Evolutionary conservation across 2,888 invertebrate species (phyloP), one percentile per base, ranked within the genome.

Genomic region (Oscheius myriophilus): DNA sequence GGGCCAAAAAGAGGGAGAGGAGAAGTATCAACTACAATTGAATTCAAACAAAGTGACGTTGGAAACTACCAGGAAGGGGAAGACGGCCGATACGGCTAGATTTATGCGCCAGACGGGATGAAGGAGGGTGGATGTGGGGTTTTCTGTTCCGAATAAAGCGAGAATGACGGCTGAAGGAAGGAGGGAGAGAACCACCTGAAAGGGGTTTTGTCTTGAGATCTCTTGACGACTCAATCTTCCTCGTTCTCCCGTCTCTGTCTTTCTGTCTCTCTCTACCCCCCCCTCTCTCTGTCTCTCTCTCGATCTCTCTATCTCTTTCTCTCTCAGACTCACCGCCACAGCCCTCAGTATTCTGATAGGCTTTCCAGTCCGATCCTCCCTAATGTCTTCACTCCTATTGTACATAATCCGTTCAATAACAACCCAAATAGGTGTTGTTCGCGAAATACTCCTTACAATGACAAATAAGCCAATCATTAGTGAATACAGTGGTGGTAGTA

Each of bases 321-420:
- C 33, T 33, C 33, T 33, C 33, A 2, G 23, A 43, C 45, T 18
- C 14, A 58, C 58, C 58, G 45, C 58, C n/a, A 18, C 58, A 7
- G 43, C 42, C 14, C 39, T 25, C 18, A 61, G 46, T 46, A 61
- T 16, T 11, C 46, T n/a, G n/a, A 49, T 11, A 1, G 49, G 23
- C 26, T 46, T 61, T 14, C 49, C 49, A 12, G 9, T 39, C n/a
- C 49, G 21, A 33, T 61, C 61, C 49, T 61, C 61, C 26, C 61
- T 46, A 12, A 61, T 39, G n/a, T 49, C 49, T n/a, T 14, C 61
- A 46, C 49, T 61, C n/a, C 33, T 21, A 26, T 61, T 61, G 33
- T 61, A 61, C 25, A 61, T 11, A 1, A 49, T 25, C n/a, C 61
- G 25, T 49, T 61, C 61, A 14, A 61, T 14, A 26, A 46, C 46